Base-by-base conservation (phyloP, 2,113 vertebrate species). In the Neolamprologus modestus region DNA sequence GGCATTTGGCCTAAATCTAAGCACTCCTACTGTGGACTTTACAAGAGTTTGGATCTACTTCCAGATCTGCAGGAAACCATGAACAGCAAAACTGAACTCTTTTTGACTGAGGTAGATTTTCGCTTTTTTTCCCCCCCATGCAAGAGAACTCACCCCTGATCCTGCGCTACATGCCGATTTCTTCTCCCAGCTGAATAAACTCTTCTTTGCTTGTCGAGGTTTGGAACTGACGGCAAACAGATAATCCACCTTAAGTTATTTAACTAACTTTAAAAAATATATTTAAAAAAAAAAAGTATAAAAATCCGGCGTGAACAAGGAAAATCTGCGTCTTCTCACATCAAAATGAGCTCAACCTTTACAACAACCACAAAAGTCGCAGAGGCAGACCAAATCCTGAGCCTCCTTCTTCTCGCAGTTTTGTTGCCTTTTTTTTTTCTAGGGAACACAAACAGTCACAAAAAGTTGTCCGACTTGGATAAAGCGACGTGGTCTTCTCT, bases 81-180 rank as follows among this genome's bases (percentile, higher is more conserved):
- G 3, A 21, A 17, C 2, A 68, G 24, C 11, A 71, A 4, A 61
- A n/a, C 3, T 14, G 31, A 81, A 42, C 4, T n/a, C 45, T 26
- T 31, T 78, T 50, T 33, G 10, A 78, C 16, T 50, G 71, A 31
- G 42, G 42, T 26, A 28, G 42, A 50, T 26, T 47, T 24, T 37
- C 13, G 59, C 31, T 82, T 4, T 54, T 53, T 24, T 7, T 0
- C 0, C 12, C 13, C 53, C 59, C 31, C 10, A 35, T 54, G 24
- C 45, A 19, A 17, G 50, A 63, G 10, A 88, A 89, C 93, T 94
- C 86, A 94, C 95, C 93, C 57, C 76, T 40, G 63, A 42, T 95
- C 85, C 73, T 87, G 82, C 76, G 91, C 91, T 96, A 96, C 94
- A 94, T 95, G 86, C 88, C 89, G 84, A 85, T 28, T 50, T 86